A percentile compares a stretch with the other conserved stretches of the same genome.
Evolutionary conservation across 2,113 vertebrate genomes (phyloP).

Genomic region (Chlorodrepanis virens): DNA sequence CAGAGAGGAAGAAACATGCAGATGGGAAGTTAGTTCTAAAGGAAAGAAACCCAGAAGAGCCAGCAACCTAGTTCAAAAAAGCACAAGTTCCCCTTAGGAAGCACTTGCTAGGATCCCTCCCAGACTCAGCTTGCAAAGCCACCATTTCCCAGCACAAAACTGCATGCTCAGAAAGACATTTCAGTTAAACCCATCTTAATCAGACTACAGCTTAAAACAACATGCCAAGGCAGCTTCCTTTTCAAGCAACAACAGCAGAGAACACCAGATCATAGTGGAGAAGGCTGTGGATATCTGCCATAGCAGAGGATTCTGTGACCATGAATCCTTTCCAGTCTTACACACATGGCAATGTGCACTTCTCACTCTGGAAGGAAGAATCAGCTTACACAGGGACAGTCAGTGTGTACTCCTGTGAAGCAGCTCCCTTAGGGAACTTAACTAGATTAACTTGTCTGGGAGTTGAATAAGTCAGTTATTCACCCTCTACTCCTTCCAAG

Average conservation of each 20-base stretch:
- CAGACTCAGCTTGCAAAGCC: slow-evolving; percentile 36
- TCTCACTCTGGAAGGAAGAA: neutral
- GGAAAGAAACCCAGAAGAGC: slow-evolving; percentile 18
- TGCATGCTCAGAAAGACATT: slow-evolving; percentile 19
- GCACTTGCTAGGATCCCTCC: slow-evolving; percentile 18
- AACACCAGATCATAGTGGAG: neutral
- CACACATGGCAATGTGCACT: rapidly evolving
- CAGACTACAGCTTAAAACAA: neutral
- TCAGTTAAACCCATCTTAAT: neutral
- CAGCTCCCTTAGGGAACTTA: neutral
- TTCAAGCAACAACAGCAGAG: slow-evolving; percentile 30
- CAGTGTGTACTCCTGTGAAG: neutral
- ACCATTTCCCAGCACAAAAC: neutral
- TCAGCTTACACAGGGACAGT: neutral
- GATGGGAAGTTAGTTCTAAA: slow-evolving; percentile 66
- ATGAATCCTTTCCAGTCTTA: neutral
- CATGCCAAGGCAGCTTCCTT: slow-evolving; percentile 33
- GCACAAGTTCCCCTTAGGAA: slow-evolving; percentile 22
- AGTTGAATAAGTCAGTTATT: neutral
- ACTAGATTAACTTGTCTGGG: neutral
- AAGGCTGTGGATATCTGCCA: slow-evolving; percentile 22
- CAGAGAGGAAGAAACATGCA: slow-evolving; percentile 70
- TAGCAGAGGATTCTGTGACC: slow-evolving; percentile 20
- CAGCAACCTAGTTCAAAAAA: slow-evolving; percentile 19
- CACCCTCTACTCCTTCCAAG: neutral